Evolutionary conservation across 2,888 invertebrate species (phyloP), one percentile per base, ranked within the genome.

Genomic region (Synanthedon andrenaeformis): DNA sequence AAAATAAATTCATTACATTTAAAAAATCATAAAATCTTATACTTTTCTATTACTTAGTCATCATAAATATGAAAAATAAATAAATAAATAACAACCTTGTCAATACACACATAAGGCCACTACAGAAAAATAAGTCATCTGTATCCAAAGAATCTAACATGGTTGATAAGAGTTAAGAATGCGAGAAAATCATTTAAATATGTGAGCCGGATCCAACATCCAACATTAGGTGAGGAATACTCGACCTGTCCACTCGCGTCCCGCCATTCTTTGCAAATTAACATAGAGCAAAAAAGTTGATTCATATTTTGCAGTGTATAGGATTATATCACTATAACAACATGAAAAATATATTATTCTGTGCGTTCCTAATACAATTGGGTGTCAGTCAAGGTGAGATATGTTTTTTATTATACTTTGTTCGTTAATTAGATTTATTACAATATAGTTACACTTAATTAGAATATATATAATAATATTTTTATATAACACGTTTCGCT

Each of bases 161-260:
- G 5, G 13, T 53, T 62, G 63, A 62, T 62, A 61, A 62, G 59
- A 58, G 23, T n/a, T 61, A 61, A 62, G 59, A 58, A 35, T 14
- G 54, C 51, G 54, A 53, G 56, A 57, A 56, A 55, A 58, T 53
- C 57, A 61, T 61, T 62, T 60, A 63, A 56, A 58, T 53, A 45
- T 45, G 51, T 54, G 56, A 54, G 57, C 54, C 56, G 52, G 52
- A 49, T 53, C 53, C 41, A 53, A 13, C 49, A 41, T 35, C 51
- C 49, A 58, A 57, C 63, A 63, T 57, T 62, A 55, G 53, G 54
- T 51, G 57, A 35, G 55, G 58, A 53, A 6, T 57, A 52, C 53
- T 57, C 61, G 56, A 50, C 50, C 53, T 14, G 45, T 45, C 45
- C 45, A 45, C 45, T 45, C 45, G 45, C 45, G 45, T 45, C 13